Conservation (phyloP, 1,140 invertebrate species). For the Euwallacea similis region DNA sequence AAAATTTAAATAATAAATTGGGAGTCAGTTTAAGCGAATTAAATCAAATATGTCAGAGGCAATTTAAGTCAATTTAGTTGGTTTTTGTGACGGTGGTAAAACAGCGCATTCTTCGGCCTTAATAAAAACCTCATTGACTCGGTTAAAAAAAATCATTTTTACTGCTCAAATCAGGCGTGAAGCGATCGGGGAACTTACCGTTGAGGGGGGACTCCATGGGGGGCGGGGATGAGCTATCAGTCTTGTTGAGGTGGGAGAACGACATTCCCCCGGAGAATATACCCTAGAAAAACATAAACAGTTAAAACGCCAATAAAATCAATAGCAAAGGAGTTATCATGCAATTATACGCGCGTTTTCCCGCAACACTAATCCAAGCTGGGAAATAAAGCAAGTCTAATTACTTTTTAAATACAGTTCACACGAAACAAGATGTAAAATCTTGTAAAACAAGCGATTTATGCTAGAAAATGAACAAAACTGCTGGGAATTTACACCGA, state of each 20-base stretch:
- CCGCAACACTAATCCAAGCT: neutral
- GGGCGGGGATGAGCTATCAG: constrained; percentile 49
- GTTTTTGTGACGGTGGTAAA: constrained; percentile 39
- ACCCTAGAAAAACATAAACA: constrained; percentile 45
- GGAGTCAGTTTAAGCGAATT: constrained; percentile 39
- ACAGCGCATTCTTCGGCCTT: constrained; percentile 30
- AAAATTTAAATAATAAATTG: constrained; percentile 41
- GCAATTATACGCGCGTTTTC: neutral
- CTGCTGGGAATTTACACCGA: constrained; percentile 14
- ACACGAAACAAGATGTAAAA: constrained; percentile 20
- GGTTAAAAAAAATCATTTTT: constrained; percentile 17
- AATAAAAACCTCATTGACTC: constrained; percentile 28
- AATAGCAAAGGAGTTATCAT: constrained; percentile 1
- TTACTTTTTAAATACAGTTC: constrained; percentile 26
- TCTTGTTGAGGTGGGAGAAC: constrained; percentile 47
- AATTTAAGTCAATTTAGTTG: constrained; percentile 43
- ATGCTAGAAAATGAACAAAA: constrained; percentile 24
- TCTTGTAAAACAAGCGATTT: constrained; percentile 27
- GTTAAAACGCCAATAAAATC: neutral
- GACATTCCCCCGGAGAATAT: constrained; percentile 49
- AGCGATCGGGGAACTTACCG: constrained; percentile 45
- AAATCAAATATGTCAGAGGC: constrained; percentile 44
- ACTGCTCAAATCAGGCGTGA: neutral
- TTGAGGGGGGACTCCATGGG: constrained; percentile 50
- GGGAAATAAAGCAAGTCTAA: neutral